Evolutionary conservation across 2,888 invertebrate species (phyloP).

Genomic region (Yponomeuta sedellus): DNA sequence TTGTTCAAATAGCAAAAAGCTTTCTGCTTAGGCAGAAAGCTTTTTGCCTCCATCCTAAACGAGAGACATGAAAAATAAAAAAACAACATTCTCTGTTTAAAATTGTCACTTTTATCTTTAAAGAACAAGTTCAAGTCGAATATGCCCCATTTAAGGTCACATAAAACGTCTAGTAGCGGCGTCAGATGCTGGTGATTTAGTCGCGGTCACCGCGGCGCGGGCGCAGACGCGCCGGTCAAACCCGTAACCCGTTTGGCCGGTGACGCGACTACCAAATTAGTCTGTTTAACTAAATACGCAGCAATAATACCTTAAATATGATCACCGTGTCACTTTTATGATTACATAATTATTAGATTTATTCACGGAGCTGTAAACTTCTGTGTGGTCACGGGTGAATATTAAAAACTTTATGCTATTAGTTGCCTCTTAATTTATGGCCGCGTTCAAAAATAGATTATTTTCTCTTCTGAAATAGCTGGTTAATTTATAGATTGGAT

Average conservation of each 20-base stretch:
- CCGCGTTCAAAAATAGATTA: not conserved
- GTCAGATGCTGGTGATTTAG: slow-evolving; percentile 5
- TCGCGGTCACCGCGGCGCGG: slow-evolving; percentile 12
- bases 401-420: not conserved
- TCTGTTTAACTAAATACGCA: slow-evolving; percentile 21
- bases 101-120: too few relatives aligned
- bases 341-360: slow-evolving; percentile 17
- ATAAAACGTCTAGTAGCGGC: not conserved
- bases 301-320: slow-evolving; percentile 22
- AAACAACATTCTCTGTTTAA: too few relatives aligned
- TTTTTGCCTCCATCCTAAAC: too few relatives aligned
- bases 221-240: slow-evolving; percentile 9
- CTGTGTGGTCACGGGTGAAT: slow-evolving; percentile 15
- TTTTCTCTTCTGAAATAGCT: not conserved
- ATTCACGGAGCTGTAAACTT: slow-evolving; percentile 1
- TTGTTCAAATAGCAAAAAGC: too few relatives aligned
- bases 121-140: not conserved
- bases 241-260: slow-evolving; percentile 16
- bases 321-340: slow-evolving; percentile 14
- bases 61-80: too few relatives aligned
- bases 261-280: slow-evolving; percentile 26
- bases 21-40: too few relatives aligned
- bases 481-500: not conserved
- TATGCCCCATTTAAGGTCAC: not conserved
- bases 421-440: not conserved